Evolutionary conservation across 2,113 vertebrate species (phyloP).

Genomic region (Cyphomyrus discorhynchus): DNA sequence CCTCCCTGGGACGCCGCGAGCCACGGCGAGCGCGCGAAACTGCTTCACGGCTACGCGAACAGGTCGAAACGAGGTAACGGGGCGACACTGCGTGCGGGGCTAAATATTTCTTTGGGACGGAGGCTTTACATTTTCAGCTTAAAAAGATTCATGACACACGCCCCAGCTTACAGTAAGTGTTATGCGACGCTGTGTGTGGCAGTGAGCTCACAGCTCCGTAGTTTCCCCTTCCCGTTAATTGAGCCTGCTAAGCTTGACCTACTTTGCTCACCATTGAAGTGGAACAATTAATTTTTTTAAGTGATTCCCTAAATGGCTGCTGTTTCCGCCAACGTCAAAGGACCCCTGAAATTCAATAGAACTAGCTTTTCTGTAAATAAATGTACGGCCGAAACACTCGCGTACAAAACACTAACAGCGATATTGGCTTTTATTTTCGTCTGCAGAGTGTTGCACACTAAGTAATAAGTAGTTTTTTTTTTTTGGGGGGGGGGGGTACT

Average conservation of each 20-base stretch:
- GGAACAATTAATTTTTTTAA: constrained; percentile 48
- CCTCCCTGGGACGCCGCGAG: neutral
- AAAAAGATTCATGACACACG: constrained; percentile 26
- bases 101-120: neutral
- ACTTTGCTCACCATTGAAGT: constrained; percentile 53
- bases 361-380: constrained; percentile 26
- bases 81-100: neutral
- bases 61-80: neutral
- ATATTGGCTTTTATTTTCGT: neutral
- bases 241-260: constrained; percentile 54
- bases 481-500: neutral
- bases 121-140: neutral
- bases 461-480: neutral
- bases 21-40: neutral
- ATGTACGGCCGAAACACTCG: neutral
- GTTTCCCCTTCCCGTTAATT: constrained; percentile 41
- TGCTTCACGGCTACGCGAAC: neutral
- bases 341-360: constrained; percentile 24
- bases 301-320: constrained; percentile 43
- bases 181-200: neutral
- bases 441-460: neutral
- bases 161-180: neutral
- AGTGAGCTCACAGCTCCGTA: neutral
- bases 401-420: neutral
- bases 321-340: constrained; percentile 29